phyloP scores from a whole-genome alignment of 2,113 vertebrate genomes.

The Tragelaphus imberbis region DNA sequence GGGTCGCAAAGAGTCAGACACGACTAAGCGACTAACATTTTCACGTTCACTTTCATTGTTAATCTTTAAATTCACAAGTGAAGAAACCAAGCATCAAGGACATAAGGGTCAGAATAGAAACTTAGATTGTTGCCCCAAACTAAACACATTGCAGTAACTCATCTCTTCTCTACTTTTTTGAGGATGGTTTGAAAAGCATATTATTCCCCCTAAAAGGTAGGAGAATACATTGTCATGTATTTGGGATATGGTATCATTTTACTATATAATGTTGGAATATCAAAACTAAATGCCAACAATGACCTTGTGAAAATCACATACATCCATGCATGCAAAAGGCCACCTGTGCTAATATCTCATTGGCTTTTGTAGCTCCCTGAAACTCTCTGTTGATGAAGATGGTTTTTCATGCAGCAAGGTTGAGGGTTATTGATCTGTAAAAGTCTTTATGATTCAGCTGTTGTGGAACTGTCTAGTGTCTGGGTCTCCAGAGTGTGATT shows the following conservation, averaged over 20 bases:
- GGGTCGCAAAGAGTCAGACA: not conserved
- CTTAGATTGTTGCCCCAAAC: not conserved
- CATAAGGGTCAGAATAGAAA: not conserved
- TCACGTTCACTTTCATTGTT: not conserved
- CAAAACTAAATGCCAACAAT: not conserved
- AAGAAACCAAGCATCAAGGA: not conserved
- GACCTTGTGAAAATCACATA: slow-evolving; percentile 29
- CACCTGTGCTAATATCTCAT: slow-evolving; percentile 30
- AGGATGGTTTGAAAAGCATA: not conserved
- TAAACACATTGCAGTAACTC: not conserved
- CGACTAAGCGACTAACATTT: not conserved
- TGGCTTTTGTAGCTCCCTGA: slow-evolving; percentile 35
- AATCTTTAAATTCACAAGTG: not conserved
- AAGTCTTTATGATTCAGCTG: slow-evolving; percentile 60
- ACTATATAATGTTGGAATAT: not conserved
- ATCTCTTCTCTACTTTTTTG: not conserved
- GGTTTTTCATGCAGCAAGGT: slow-evolving; percentile 37
- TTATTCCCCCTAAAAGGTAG: not conserved
- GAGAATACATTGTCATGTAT: not conserved
- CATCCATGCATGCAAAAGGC: not conserved
- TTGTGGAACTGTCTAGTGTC: slow-evolving; percentile 29
- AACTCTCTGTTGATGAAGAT: slow-evolving; percentile 57
- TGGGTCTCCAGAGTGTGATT: slow-evolving; percentile 50
- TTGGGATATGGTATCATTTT: not conserved
- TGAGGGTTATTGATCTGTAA: slow-evolving; percentile 68